Evolutionary conservation across 2,888 invertebrate genomes (phyloP).

Genomic region (Watsonalla cultraria): DNA sequence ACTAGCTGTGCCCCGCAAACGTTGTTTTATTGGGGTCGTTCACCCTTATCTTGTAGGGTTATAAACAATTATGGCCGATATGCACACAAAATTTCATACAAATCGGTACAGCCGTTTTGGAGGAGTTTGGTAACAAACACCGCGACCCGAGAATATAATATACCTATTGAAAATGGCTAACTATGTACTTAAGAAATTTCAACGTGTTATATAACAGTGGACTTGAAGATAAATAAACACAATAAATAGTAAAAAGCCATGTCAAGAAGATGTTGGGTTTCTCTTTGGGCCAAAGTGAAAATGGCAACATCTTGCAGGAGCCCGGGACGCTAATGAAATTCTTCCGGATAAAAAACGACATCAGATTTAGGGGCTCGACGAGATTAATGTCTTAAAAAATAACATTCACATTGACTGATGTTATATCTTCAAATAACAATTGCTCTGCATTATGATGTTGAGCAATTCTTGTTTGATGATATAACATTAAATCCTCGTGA

Average conservation of each 20-base stretch:
- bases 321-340: constrained; percentile 31
- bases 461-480: background rate
- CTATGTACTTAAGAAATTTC: no score
- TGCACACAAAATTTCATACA: no score
- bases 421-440: background rate
- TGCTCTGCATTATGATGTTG: background rate
- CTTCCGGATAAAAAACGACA: constrained; percentile 25
- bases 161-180: no score
- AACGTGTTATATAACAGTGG: no score
- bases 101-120: no score
- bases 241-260: background rate
- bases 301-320: constrained; percentile 23
- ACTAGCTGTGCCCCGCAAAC: no score
- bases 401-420: background rate
- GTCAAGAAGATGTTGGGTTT: background rate
- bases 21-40: no score
- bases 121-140: no score
- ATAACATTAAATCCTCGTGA: background rate
- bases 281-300: constrained; percentile 4
- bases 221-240: background rate
- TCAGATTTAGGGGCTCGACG: constrained; percentile 5
- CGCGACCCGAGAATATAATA: no score
- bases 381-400: background rate
- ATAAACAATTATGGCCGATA: no score
- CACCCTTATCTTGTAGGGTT: no score